A percentile compares a stretch with the other conserved stretches of the same genome.
These are phyloP conservation scores for Ciconia stormi DNA, from an alignment of 2,113 vertebrate species.

Conservation along the genomic window DNA sequence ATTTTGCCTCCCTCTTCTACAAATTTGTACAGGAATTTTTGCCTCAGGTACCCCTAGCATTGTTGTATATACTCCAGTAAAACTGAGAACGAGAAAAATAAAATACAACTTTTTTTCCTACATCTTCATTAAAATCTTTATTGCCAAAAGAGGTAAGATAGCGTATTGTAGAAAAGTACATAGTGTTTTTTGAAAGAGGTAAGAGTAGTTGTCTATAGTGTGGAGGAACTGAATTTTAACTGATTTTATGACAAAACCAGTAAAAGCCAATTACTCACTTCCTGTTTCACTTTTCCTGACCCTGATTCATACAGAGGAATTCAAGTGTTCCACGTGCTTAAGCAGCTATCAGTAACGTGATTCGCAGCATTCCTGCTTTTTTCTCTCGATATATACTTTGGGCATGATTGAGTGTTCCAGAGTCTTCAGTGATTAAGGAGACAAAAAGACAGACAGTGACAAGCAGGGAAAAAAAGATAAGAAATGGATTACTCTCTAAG, in stretches of 20 bases:
- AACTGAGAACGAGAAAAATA: background rate
- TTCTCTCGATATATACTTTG: background rate
- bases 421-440: constrained; percentile 34
- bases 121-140: background rate
- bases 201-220: background rate
- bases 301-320: background rate
- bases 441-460: constrained; percentile 39
- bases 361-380: background rate
- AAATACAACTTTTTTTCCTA: background rate
- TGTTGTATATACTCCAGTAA: background rate
- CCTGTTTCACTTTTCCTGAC: background rate
- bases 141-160: background rate
- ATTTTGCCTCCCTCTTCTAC: background rate
- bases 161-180: background rate
- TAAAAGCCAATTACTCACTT: background rate
- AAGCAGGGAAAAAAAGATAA: constrained; percentile 35
- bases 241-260: background rate
- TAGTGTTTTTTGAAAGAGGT: background rate
- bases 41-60: background rate
- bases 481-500: constrained; percentile 69
- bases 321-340: background rate
- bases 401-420: constrained; percentile 14
- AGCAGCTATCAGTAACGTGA: constrained; percentile 10
- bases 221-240: background rate
- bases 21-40: background rate